Base-by-base conservation (phyloP, 2,888 invertebrate species). In the Tenthredo livida region DNA sequence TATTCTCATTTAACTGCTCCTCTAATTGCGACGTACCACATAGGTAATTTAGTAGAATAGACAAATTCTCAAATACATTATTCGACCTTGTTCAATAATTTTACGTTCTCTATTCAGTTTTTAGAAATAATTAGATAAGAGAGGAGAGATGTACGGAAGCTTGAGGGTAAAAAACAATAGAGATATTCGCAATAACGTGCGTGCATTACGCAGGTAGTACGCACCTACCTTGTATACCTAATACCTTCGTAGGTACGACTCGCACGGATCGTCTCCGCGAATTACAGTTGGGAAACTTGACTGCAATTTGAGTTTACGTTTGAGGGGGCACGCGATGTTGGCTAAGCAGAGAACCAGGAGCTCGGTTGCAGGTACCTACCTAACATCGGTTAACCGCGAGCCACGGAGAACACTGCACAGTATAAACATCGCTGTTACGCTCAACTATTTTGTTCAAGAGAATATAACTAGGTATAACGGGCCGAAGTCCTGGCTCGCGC, bases 361-460 rank as follows among this genome's bases (percentile, higher is more conserved):
- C 70, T 33, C 33, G 54, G 77, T 54, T 73, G 50, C 50, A 77
- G 77, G 80, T 80, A 37, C 37, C 37, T 80, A 37, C 37, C 37
- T 37, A 80, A 80, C 80, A 80, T 80, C 80, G 80, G 80, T 80
- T 80, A 80, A 80, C 80, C 80, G 40, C 80, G 61, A 80, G 80
- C 80, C 80, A 80, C 80, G 80, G 61, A 80, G 61, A 61, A 40
- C 80, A 80, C 61, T 40, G 58, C 37, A 61, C 61, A 80, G 80
- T 80, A 80, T 80, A 80, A 50, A 77, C 50, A 73, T 40, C 25
- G 80, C 61, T 80, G 58, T 61, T 61, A 77, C 50, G 80, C 58
- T 80, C 80, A 80, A 80, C 80, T 61, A 80, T 80, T 80, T 80
- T 61, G 80, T 80, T 40, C 80, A 33, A 80, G 80, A 80, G 80